Evolutionary conservation across 1,140 invertebrate genomes (phyloP).

Genomic region (Cotesia typhae): DNA sequence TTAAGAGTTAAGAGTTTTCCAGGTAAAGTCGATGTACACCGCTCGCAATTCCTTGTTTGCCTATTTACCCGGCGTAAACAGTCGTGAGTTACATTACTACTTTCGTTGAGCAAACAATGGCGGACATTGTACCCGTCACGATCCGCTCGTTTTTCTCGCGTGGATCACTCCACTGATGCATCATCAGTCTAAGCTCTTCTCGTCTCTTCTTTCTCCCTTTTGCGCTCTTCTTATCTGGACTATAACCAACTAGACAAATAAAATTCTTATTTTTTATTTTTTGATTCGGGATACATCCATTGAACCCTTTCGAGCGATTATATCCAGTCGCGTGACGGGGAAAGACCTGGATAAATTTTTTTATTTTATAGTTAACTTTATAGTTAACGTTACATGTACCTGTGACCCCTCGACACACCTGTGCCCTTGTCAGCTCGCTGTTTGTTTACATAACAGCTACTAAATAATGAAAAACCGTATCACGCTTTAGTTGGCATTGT

Average conservation of each 20-base stretch:
- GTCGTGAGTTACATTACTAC: constrained; percentile 48
- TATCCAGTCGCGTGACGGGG: no score
- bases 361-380: neutral
- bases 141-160: constrained; percentile 34
- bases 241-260: neutral
- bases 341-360: neutral
- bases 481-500: no score
- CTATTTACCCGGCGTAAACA: constrained; percentile 54
- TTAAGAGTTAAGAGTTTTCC: constrained; percentile 34
- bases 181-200: constrained; percentile 8
- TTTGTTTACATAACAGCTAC: no score
- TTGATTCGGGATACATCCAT: no score
- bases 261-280: no score
- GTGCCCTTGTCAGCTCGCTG: no score
- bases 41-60: constrained; percentile 54
- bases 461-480: no score
- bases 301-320: no score
- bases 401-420: neutral
- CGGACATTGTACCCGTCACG: constrained; percentile 49
- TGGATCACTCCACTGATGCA: constrained; percentile 18
- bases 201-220: neutral
- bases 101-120: constrained; percentile 55
- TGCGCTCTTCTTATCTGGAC: neutral
- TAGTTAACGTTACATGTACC: neutral
- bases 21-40: constrained; percentile 45